Evolutionary conservation across 2,113 vertebrate species (phyloP), one percentile per base, ranked within the genome.

Genomic region (Aleadryas rufinucha): DNA sequence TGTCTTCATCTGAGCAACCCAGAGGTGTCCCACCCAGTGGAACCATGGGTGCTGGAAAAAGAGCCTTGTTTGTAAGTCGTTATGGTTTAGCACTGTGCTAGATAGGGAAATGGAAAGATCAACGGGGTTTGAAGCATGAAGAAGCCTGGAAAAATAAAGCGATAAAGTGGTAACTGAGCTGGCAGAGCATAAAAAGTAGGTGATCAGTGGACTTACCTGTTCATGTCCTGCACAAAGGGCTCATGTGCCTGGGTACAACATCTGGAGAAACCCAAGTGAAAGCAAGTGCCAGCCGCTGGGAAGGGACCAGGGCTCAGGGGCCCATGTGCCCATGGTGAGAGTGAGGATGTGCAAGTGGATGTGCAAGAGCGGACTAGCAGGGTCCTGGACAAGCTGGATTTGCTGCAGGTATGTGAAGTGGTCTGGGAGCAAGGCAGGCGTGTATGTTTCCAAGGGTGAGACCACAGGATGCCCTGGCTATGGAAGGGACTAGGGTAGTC

Each of bases 311-410:
- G 11, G 11, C 6, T 50, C 30, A 54, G 56, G 44, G 31, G 4
- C 14, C 11, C 33, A 22, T 6, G 6, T 50, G 39, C 24, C 6
- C 0, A 0, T 33, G 17, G 18, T 27, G 24, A 0, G 0, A 44
- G 15, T 2, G 6, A 17, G 28, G 10, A 5, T 50, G 14, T 50
- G 26, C 23, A 53, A 35, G 49, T 13, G 17, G 13, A 3, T 50
- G 8, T 47, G 18, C 9, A n/a, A n/a, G n/a, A n/a, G 27, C 39
- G 42, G 14, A 16, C 30, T 16, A 49, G 15, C 30, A 50, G 45
- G 7, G 7, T 47, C 31, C 31, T 66, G 53, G 42, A n/a, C 30
- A 60, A 50, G 24, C 12, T 31, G 21, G 27, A 17, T 20, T 76
- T 75, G 35, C 24, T 8, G 39, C 49, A 54, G 63, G 17, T 13